phyloP scores from a whole-genome alignment of 2,113 vertebrate genomes.

The Tinamus guttatus region DNA sequence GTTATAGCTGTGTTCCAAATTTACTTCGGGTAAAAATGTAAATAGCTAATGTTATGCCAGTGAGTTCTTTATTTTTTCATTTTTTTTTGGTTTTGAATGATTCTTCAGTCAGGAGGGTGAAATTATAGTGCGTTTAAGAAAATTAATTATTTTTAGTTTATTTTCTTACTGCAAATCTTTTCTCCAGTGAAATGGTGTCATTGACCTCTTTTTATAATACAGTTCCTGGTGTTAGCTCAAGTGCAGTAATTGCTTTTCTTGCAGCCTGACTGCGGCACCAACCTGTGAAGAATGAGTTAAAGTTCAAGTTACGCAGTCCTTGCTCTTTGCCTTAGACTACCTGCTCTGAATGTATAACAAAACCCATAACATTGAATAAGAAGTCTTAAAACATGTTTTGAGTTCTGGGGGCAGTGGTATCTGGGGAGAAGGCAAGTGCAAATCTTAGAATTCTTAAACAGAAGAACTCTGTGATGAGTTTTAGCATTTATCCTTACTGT shows the following conservation, averaged over 20 bases:
- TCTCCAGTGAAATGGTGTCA: slow-evolving; percentile 51
- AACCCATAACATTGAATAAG: background rate
- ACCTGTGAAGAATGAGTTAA: slow-evolving; percentile 74
- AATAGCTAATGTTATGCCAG: slow-evolving; percentile 37
- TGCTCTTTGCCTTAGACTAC: slow-evolving; percentile 67
- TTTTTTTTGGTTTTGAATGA: slow-evolving; percentile 62
- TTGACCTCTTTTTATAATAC: slow-evolving; percentile 51
- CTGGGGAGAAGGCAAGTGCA: background rate
- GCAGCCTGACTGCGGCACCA: slow-evolving; percentile 57
- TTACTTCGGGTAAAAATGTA: slow-evolving; percentile 14
- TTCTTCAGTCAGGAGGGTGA: slow-evolving; percentile 55
- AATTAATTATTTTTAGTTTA: slow-evolving; percentile 56
- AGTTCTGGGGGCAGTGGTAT: background rate
- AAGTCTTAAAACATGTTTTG: background rate
- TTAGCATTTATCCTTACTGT: background rate
- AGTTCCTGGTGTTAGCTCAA: slow-evolving; percentile 59
- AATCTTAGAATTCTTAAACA: background rate
- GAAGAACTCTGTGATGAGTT: background rate
- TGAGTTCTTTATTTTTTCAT: background rate
- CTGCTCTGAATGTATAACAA: slow-evolving; percentile 75
- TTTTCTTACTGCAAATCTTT: slow-evolving; percentile 48
- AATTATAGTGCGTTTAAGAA: slow-evolving; percentile 79
- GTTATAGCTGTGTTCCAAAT: background rate
- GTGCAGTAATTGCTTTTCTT: slow-evolving; percentile 76
- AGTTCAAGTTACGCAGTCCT: slow-evolving; percentile 74